Percentiles rank a stretch among this genome's conserved stretches.
Conservation (phyloP, 2,888 invertebrate species). For the Megalurothrips usitatus region DNA sequence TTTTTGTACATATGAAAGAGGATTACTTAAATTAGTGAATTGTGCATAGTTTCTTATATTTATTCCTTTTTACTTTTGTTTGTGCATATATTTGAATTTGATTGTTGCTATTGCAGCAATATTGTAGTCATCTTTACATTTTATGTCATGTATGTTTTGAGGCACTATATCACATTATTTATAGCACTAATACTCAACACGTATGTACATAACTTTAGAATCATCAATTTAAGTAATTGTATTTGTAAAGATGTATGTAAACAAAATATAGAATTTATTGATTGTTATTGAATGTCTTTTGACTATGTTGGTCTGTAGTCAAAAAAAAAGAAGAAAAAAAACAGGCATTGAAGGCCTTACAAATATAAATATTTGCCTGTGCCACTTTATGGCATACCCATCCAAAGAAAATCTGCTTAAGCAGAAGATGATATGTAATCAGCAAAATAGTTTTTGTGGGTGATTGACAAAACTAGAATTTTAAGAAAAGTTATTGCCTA, state of each 20-base stretch:
- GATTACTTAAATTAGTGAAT: conserved; percentile 1
- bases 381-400: not conserved
- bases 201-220: not conserved
- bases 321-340: not conserved
- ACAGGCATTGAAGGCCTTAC: not conserved
- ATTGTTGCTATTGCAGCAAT: not conserved
- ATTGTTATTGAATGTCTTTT: not conserved
- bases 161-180: not conserved
- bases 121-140: not conserved
- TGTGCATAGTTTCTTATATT: not conserved
- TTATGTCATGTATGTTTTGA: not conserved
- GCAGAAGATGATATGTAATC: not conserved
- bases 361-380: not conserved
- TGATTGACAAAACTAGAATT: conserved; percentile 4
- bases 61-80: conserved; percentile 8
- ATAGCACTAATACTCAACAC: conserved; percentile 5
- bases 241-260: not conserved
- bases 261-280: conserved; percentile 15
- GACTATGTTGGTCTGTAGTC: conserved; percentile 8
- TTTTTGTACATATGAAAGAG: not conserved
- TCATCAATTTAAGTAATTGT: not conserved
- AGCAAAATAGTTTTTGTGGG: not conserved
- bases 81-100: not conserved
- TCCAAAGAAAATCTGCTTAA: conserved; percentile 5
- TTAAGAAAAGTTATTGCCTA: conserved; percentile 7